Conservation (phyloP, 2,888 invertebrate species). For the Ischnura elegans region DNA sequence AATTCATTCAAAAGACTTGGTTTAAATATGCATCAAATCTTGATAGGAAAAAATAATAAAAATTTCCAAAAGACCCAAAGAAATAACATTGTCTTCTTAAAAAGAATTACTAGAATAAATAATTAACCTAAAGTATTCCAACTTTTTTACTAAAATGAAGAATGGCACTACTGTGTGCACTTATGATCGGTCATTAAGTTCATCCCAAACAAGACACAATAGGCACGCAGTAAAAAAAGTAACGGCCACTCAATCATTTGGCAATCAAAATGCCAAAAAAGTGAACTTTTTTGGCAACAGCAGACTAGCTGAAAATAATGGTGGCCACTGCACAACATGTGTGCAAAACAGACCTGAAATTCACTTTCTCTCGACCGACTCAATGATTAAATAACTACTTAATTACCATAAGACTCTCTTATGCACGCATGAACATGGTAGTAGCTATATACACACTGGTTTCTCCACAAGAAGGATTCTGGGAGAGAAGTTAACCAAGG, state of each 20-base stretch:
- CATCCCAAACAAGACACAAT: slow-evolving; percentile 32
- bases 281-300: slow-evolving; percentile 33
- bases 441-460: slow-evolving; percentile 13
- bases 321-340: neutral
- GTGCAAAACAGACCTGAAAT: neutral
- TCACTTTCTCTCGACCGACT: neutral
- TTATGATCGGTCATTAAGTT: slow-evolving; percentile 29
- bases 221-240: slow-evolving; percentile 38
- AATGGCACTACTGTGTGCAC: slow-evolving; percentile 41
- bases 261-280: slow-evolving; percentile 58
- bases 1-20: slow-evolving; percentile 34
- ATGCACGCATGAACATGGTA: neutral
- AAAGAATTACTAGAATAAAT: slow-evolving; percentile 60
- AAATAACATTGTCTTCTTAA: slow-evolving; percentile 6
- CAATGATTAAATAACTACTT: neutral
- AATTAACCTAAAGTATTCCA: slow-evolving; percentile 42
- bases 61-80: slow-evolving; percentile 23
- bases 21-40: slow-evolving; percentile 12
- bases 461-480: neutral
- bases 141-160: slow-evolving; percentile 36
- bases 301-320: slow-evolving; percentile 63
- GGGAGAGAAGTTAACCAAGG: neutral
- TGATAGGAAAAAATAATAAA: slow-evolving; percentile 43
- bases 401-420: neutral
- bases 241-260: slow-evolving; percentile 39